A percentile compares a stretch with the other conserved stretches of the same genome.
These are phyloP conservation scores for Euwallacea similis DNA, from an alignment of 1,140 invertebrate species.

Conservation along the genomic window DNA sequence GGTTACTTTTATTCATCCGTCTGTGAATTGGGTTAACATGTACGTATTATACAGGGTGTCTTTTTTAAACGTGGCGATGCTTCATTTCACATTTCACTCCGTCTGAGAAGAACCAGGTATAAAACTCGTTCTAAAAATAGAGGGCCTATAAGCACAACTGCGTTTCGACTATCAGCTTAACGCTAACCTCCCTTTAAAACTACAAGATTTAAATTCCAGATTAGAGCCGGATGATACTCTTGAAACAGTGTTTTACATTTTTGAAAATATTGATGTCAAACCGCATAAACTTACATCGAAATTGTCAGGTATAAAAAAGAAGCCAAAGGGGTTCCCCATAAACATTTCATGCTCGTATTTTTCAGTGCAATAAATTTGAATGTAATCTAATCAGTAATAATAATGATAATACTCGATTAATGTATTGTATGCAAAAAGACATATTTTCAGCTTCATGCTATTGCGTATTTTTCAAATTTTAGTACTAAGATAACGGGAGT, in stretches of 20 bases:
- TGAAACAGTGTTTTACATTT: too few species aligned
- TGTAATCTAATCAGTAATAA: slow-evolving; percentile 25
- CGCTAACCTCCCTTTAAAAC: too few species aligned
- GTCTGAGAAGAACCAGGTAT: slow-evolving; percentile 6
- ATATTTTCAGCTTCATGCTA: not conserved
- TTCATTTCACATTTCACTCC: too few species aligned
- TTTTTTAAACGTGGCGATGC: too few species aligned
- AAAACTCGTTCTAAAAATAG: slow-evolving; percentile 33
- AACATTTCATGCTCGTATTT: not conserved
- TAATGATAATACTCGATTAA: not conserved
- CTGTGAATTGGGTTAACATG: too few species aligned
- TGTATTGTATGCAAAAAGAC: not conserved
- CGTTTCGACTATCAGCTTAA: slow-evolving; percentile 1
- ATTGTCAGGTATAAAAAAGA: slow-evolving; percentile 11
- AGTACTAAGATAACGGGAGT: too few species aligned
- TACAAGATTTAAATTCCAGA: too few species aligned
- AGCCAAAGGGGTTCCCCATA: not conserved
- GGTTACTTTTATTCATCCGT: too few species aligned
- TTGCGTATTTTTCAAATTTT: too few species aligned
- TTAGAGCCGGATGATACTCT: too few species aligned
- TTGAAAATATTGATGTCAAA: not conserved
- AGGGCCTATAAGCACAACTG: slow-evolving; percentile 15
- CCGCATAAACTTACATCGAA: slow-evolving; percentile 8
- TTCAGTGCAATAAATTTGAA: slow-evolving; percentile 28
- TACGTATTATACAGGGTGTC: too few species aligned